phyloP scores from a whole-genome alignment of 2,797 vertebrate genomes.

The Myoxocephalus aenaeus region DNA sequence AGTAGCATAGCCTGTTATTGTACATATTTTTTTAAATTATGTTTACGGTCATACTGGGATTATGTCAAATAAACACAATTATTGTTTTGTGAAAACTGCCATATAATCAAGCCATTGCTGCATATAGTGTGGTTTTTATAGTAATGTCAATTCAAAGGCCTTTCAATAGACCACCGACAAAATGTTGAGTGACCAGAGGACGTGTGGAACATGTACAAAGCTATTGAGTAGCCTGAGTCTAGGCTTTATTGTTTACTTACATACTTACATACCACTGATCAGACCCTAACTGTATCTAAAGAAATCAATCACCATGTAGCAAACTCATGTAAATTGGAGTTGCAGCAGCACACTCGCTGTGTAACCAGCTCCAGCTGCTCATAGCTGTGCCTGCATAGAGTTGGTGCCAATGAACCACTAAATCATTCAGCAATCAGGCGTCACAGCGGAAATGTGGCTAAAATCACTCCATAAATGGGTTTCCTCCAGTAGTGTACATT shows the following conservation, averaged over 20 bases:
- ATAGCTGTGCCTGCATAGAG: neutral
- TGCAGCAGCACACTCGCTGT: neutral
- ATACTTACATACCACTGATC: neutral
- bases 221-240: neutral
- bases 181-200: neutral
- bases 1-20: neutral
- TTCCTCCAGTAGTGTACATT: constrained; percentile 34
- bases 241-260: neutral
- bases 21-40: neutral
- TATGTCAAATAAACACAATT: neutral
- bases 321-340: neutral
- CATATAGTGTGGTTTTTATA: neutral
- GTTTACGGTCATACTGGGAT: neutral
- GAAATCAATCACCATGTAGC: neutral
- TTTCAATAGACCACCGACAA: neutral
- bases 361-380: neutral
- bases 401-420: neutral
- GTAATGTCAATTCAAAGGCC: neutral
- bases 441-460: constrained; percentile 7
- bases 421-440: constrained; percentile 16
- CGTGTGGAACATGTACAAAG: neutral
- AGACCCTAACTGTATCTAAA: neutral
- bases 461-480: constrained; percentile 19
- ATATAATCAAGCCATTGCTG: neutral
- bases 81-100: neutral